Conservation (phyloP, 2,797 vertebrate genomes). For the Pangasius larnaudii region DNA sequence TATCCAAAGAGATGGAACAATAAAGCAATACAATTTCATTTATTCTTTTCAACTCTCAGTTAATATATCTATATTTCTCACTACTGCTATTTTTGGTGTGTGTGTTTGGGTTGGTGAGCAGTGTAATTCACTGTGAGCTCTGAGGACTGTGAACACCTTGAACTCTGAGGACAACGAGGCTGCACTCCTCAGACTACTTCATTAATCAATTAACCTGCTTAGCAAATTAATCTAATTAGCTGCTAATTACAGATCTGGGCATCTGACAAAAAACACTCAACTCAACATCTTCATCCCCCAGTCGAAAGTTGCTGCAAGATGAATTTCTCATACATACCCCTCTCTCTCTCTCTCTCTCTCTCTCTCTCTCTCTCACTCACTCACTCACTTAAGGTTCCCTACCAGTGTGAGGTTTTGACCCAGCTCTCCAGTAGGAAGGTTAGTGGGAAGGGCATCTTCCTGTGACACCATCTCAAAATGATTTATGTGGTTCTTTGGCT, state of each 20-base stretch:
- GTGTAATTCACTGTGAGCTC: slow-evolving; percentile 7
- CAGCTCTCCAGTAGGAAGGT: slow-evolving; percentile 51
- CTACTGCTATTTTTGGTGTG: not conserved
- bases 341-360: slow-evolving; percentile 9
- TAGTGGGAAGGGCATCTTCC: slow-evolving; percentile 56
- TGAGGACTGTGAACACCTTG: not conserved
- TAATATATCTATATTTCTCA: not conserved
- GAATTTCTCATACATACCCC: slow-evolving; percentile 57
- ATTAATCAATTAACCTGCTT: slow-evolving; percentile 80
- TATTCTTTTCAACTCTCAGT: not conserved
- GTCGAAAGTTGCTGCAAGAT: not conserved
- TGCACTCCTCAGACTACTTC: slow-evolving; percentile 62
- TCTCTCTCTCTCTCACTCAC: slow-evolving; percentile 33
- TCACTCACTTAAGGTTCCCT: slow-evolving; percentile 49
- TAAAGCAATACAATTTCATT: not conserved
- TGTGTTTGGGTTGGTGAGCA: not conserved
- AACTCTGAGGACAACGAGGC: slow-evolving; percentile 60
- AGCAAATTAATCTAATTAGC: slow-evolving; percentile 76
- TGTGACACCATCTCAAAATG: slow-evolving; percentile 36
- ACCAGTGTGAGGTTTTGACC: slow-evolving; percentile 64
- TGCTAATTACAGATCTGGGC: slow-evolving; percentile 73
- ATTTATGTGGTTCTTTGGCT: slow-evolving; percentile 39
- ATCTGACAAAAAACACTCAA: slow-evolving; percentile 62
- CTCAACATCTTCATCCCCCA: slow-evolving; percentile 52
- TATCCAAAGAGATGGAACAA: not conserved